A percentile compares a stretch with the other conserved stretches of the same genome.
Conservation (phyloP, 2,113 vertebrate species). For the Microtus montanus region DNA sequence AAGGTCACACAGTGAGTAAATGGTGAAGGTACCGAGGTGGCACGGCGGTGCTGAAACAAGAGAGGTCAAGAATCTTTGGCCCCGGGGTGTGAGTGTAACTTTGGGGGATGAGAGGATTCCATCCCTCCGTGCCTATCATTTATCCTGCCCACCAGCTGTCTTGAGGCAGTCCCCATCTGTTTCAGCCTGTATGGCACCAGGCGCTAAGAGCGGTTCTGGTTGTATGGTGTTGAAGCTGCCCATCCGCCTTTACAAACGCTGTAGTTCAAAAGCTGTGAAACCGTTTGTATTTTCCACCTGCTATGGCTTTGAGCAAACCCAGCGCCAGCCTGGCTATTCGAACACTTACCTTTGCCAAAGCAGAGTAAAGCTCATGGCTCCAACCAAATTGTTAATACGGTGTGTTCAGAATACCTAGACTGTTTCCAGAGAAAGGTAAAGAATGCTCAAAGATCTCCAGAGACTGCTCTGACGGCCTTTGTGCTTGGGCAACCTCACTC, state of each 20-base stretch:
- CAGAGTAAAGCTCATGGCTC: not conserved
- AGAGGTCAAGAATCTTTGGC: not conserved
- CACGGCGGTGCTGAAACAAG: not conserved
- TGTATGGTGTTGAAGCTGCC: conserved; percentile 19
- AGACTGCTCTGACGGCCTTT: not conserved
- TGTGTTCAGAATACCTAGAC: conserved; percentile 36
- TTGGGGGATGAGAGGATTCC: not conserved
- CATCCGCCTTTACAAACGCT: conserved; percentile 41
- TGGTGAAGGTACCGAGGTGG: not conserved
- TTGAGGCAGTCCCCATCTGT: conserved; percentile 21
- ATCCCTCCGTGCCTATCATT: not conserved
- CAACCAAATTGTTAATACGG: conserved; percentile 34
- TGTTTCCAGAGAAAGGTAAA: conserved; percentile 40
- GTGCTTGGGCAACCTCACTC: conserved; percentile 37
- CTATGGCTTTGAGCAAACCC: conserved; percentile 62
- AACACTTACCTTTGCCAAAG: conserved; percentile 65
- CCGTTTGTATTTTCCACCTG: conserved; percentile 56
- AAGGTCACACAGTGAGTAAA: not conserved
- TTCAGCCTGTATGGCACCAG: conserved; percentile 21
- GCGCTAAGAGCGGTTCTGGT: conserved; percentile 45
- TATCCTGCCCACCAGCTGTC: not conserved
- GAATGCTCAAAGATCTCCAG: conserved; percentile 17
- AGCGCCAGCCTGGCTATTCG: conserved; percentile 43
- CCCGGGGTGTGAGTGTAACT: not conserved
- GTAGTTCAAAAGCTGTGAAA: conserved; percentile 48